Evolutionary conservation across 1,140 invertebrate genomes (phyloP).

Genomic region (Physella acuta): DNA sequence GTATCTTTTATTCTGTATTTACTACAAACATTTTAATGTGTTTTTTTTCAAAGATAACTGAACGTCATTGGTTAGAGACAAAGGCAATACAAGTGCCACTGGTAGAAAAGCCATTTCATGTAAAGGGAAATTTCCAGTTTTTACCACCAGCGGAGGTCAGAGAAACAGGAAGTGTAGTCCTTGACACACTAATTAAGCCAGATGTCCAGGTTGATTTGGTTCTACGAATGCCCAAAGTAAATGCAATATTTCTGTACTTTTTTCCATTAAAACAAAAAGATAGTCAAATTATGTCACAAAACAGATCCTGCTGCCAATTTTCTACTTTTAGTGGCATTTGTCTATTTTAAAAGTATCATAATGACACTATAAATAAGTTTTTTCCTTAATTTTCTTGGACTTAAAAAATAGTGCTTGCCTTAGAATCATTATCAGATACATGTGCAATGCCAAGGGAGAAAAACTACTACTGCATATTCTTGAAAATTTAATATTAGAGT

Average conservation of each 20-base stretch:
- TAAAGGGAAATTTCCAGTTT: slow-evolving; percentile 20
- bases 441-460: too few species aligned
- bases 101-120: slow-evolving; percentile 3
- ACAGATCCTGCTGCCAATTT: too few species aligned
- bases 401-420: too few species aligned
- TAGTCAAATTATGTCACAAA: too few species aligned
- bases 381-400: too few species aligned
- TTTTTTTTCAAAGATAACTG: slow-evolving; percentile 8
- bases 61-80: slow-evolving; percentile 12
- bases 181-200: slow-evolving; percentile 10
- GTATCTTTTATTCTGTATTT: background rate
- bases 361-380: too few species aligned
- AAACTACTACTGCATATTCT: background rate
- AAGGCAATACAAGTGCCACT: slow-evolving; percentile 3
- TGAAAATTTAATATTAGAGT: background rate
- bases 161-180: background rate
- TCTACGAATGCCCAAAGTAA: slow-evolving; percentile 10
- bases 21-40: background rate
- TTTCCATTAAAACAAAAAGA: background rate
- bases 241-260: background rate
- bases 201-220: slow-evolving; percentile 14
- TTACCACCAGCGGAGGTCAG: slow-evolving; percentile 1
- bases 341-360: too few species aligned
- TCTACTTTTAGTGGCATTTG: too few species aligned
- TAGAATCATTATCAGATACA: too few species aligned